phyloP scores from a whole-genome alignment of 2,888 invertebrate genomes.

The Thyatira batis region DNA sequence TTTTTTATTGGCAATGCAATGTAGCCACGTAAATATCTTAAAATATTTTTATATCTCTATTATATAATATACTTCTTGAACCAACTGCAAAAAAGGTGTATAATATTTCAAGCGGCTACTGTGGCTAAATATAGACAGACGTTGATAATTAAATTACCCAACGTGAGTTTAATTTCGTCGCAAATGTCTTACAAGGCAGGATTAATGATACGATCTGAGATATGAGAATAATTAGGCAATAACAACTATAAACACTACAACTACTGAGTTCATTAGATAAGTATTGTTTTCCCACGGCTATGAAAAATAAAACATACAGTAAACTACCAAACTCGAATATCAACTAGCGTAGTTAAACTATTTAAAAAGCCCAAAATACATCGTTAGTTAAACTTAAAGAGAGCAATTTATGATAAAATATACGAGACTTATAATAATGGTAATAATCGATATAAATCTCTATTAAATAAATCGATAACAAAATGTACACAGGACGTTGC shows the following conservation, averaged over 20 bases:
- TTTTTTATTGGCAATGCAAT: too few species aligned
- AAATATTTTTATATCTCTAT: too few species aligned
- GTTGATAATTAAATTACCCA: background rate
- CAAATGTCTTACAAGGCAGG: background rate
- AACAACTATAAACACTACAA: background rate
- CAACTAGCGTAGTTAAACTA: background rate
- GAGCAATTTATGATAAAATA: background rate
- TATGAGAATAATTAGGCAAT: background rate
- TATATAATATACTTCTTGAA: background rate
- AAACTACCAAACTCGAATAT: too few species aligned
- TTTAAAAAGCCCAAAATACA: background rate
- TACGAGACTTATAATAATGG: background rate
- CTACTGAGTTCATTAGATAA: background rate
- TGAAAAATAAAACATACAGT: too few species aligned
- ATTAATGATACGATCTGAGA: constrained; percentile 1
- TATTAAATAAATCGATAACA: constrained; percentile 2
- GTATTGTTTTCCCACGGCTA: too few species aligned
- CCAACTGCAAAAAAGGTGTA: background rate
- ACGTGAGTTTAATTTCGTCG: background rate
- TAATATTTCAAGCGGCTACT: background rate
- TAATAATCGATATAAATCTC: background rate
- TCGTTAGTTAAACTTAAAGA: background rate
- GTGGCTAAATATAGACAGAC: constrained; percentile 1
- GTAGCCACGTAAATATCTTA: too few species aligned
- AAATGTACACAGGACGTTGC: constrained; percentile 1